Conservation (phyloP, 2,113 vertebrate species). For the Lamprotornis superbus region DNA sequence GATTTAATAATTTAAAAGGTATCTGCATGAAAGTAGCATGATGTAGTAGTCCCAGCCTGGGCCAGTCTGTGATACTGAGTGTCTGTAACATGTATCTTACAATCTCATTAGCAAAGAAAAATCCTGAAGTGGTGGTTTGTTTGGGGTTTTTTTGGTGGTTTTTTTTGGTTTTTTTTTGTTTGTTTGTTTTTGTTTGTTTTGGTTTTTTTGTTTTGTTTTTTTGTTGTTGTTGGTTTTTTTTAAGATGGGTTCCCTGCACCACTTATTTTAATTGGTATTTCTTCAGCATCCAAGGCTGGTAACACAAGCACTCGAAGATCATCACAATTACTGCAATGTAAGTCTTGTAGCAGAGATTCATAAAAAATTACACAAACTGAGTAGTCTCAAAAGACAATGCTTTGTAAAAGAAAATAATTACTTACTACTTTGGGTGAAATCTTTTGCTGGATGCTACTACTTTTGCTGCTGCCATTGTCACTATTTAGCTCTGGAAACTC, state of each 20-base stretch:
- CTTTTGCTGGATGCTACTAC: slow-evolving; percentile 84
- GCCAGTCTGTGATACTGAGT: background rate
- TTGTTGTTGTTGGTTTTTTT: background rate
- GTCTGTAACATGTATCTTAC: background rate
- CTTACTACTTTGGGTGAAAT: slow-evolving; percentile 89
- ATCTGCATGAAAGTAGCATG: background rate
- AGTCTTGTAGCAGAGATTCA: background rate
- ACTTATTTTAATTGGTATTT: background rate
- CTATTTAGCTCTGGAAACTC: slow-evolving; percentile 88
- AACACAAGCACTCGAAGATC: background rate
- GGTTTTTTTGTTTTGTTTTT: background rate
- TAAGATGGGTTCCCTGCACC: background rate
- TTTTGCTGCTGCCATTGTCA: slow-evolving; percentile 79
- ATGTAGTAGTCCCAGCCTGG: background rate
- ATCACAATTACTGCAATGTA: background rate
- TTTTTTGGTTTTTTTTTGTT: background rate
- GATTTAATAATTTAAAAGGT: background rate
- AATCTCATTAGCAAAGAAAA: background rate
- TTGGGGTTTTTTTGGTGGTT: too few relatives aligned
- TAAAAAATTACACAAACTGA: background rate
- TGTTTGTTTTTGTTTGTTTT: too few relatives aligned
- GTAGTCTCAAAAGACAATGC: background rate
- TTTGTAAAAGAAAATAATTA: background rate
- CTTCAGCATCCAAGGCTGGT: background rate
- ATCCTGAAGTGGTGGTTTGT: background rate